Conservation (phyloP, 2,888 invertebrate genomes). For the Hirudinaria manillensis region DNA sequence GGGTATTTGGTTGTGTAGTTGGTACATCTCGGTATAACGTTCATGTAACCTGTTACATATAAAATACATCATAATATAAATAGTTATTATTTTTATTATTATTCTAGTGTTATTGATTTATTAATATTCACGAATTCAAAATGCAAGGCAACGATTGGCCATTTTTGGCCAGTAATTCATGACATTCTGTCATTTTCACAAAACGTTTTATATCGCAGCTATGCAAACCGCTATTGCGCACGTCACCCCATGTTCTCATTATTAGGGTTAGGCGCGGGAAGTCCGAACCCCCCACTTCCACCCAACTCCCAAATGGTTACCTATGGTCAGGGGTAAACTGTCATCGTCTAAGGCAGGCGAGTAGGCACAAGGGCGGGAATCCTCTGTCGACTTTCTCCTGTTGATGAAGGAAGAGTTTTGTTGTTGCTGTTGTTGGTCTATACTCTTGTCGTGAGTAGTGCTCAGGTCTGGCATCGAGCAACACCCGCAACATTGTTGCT, state of each 20-base stretch:
- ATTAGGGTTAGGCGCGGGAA: no score
- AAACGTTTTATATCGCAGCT: no score
- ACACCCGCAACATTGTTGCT: not conserved
- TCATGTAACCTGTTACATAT: conserved; percentile 41
- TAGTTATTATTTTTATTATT: not conserved
- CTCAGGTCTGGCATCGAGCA: not conserved
- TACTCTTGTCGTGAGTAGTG: not conserved
- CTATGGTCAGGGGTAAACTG: conserved; percentile 5
- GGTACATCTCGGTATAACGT: conserved; percentile 41
- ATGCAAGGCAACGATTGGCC: no score
- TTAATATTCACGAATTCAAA: no score
- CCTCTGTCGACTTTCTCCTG: not conserved
- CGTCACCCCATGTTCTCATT: no score
- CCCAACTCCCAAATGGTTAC: no score
- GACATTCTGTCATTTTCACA: no score
- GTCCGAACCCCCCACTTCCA: no score
- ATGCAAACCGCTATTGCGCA: no score
- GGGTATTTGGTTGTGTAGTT: conserved; percentile 40
- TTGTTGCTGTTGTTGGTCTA: not conserved
- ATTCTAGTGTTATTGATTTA: not conserved
- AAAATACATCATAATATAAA: not conserved
- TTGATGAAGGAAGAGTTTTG: no score
- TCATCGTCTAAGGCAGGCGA: conserved; percentile 1
- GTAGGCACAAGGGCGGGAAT: not conserved
- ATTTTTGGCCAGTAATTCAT: no score